Conservation (phyloP, 2,113 vertebrate genomes). For the Tachycineta bicolor region DNA sequence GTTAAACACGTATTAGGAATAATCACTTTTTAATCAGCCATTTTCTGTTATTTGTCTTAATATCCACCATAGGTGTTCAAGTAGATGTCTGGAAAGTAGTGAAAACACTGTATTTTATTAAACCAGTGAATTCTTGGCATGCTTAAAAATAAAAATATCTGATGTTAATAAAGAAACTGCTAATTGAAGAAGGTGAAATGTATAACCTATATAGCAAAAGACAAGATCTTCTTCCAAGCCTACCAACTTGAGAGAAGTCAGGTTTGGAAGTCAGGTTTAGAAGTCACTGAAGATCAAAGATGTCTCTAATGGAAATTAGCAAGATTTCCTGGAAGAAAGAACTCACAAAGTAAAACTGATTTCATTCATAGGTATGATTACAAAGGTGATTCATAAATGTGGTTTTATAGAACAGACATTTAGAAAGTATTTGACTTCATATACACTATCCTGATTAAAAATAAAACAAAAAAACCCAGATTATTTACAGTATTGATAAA, state of each 20-base stretch:
- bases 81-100: neutral
- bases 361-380: neutral
- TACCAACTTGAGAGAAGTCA: neutral
- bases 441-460: neutral
- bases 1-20: neutral
- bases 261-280: neutral
- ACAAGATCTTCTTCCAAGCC: neutral
- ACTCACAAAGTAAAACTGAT: neutral
- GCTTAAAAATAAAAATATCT: neutral
- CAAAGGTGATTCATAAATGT: neutral
- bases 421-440: neutral
- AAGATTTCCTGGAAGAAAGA: neutral
- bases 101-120: neutral
- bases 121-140: neutral
- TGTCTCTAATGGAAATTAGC: neutral
- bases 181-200: neutral
- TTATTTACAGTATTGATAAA: neutral
- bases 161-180: neutral
- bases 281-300: neutral
- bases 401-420: neutral
- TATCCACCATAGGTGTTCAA: neutral
- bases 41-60: neutral
- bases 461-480: neutral
- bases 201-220: neutral
- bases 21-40: neutral